A percentile compares a stretch with the other conserved stretches of the same genome.
phyloP scores from a whole-genome alignment of 2,113 vertebrate species.

The Acrocephalus kingi region DNA sequence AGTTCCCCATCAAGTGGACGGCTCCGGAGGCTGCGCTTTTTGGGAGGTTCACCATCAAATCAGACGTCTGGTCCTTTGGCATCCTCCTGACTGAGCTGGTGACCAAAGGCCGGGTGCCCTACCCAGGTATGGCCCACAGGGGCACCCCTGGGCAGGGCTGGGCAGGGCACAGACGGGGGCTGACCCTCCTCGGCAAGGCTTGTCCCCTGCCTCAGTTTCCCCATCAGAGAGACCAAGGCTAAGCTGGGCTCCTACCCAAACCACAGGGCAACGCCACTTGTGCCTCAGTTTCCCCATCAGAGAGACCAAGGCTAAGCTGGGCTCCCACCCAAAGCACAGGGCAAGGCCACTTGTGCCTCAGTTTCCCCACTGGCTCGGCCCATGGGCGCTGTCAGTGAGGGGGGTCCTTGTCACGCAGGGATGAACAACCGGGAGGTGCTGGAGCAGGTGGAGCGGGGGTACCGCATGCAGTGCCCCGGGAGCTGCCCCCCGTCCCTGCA shows the following conservation, averaged over 20 bases:
- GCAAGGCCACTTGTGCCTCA: background rate
- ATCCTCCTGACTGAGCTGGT: slow-evolving; percentile 95
- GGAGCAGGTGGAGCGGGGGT: slow-evolving; percentile 94
- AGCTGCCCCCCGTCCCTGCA: slow-evolving; percentile 89
- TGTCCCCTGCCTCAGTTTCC: background rate
- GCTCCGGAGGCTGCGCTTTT: slow-evolving; percentile 94
- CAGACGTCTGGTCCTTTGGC: slow-evolving; percentile 97
- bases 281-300: background rate
- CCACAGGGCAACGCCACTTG: too few relatives aligned
- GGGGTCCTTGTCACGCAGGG: slow-evolving; percentile 62
- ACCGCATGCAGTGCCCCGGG: slow-evolving; percentile 89
- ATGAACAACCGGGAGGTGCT: slow-evolving; percentile 98
- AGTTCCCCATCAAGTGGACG: slow-evolving; percentile 99
- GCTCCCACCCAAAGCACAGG: too few relatives aligned
- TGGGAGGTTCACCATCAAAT: slow-evolving; percentile 96
- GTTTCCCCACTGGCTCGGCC: background rate
- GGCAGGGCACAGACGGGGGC: background rate
- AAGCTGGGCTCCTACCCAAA: background rate
- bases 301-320: too few relatives aligned
- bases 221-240: background rate
- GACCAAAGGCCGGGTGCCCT: slow-evolving; percentile 96
- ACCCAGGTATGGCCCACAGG: slow-evolving; percentile 82
- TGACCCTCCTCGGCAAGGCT: background rate
- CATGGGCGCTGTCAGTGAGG: fast-evolving
- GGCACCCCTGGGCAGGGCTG: background rate